Conservation (phyloP, 2,888 invertebrate genomes). For the Parnassius orleans region DNA sequence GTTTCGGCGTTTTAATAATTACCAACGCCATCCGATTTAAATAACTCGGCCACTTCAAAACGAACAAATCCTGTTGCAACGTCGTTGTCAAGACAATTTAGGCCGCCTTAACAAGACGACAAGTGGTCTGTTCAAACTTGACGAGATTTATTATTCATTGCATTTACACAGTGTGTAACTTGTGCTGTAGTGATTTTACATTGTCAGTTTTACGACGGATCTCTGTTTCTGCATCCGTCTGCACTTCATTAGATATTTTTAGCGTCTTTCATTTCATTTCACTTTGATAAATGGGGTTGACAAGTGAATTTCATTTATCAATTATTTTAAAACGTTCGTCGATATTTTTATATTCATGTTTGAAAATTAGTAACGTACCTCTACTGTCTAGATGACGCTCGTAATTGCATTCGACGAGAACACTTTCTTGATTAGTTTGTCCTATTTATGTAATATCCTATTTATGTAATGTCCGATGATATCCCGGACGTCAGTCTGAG, state of each 20-base stretch:
- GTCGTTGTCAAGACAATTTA: constrained; percentile 22
- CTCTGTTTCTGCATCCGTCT: constrained; percentile 20
- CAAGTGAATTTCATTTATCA: background rate
- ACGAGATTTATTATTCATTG: constrained; percentile 25
- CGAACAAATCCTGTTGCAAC: constrained; percentile 6
- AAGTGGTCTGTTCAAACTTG: constrained; percentile 26
- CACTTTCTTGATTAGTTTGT: no score
- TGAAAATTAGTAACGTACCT: no score
- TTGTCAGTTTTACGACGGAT: constrained; percentile 20
- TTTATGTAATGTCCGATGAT: no score
- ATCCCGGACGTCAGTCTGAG: no score
- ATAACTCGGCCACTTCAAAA: constrained; percentile 24
- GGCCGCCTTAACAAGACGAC: constrained; percentile 24
- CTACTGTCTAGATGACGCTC: no score
- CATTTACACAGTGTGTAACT: constrained; percentile 12
- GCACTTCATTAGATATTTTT: constrained; percentile 17
- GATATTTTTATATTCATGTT: no score
- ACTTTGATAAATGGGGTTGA: constrained; percentile 13
- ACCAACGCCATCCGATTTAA: constrained; percentile 15
- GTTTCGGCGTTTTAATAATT: constrained; percentile 21
- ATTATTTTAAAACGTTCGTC: background rate
- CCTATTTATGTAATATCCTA: no score
- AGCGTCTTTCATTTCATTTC: background rate
- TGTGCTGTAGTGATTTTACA: constrained; percentile 22
- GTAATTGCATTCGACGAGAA: no score